Evolutionary conservation across 2,888 invertebrate genomes (phyloP), one percentile per base, ranked within the genome.

Genomic region (Synanthedon andrenaeformis): DNA sequence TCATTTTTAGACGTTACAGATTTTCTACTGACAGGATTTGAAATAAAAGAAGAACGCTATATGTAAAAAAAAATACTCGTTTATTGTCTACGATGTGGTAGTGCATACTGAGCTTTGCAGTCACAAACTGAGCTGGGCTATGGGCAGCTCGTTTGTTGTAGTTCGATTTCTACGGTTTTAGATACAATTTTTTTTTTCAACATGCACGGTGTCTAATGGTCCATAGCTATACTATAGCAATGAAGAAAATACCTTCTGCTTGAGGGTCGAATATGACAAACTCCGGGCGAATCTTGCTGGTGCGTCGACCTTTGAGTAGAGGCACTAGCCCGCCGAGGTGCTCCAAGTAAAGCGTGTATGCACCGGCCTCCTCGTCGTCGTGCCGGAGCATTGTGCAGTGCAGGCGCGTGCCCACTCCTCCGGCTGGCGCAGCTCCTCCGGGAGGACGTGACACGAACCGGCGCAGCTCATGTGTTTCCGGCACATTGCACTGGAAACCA

Each of bases 341-440:
- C 77, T 99, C 98, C 64, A 98, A 88, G 79, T 98, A 99, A 12
- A 96, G 83, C 0, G 95, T 96, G 74, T 96, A 96, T 63, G 94
- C 95, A 41, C 93, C 94, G 13, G 91, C 82, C 66, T 92, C 92
- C 55, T 92, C 92, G 65, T 96, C 96, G 59, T 96, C 96, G 72
- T 97, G 96, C 0, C 97, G 91, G 57, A 98, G 92, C 95, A 99
- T 98, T 54, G 99, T 99, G 87, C 99, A 99, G 84, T 98, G 97
- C 56, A 98, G 90, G 5, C 99, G 92, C 92, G 91, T 95, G 54
- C 92, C 92, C 58, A 92, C 92, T 23, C 91, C 89, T 42, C 41
- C 35, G 35, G 35, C 3, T 35, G 35, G 35, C 35, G 35, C 35
- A 35, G 35, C 35, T 35, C 51, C 35, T 35, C n/a, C 35, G 2